Base-by-base conservation (phyloP, 2,797 vertebrate genomes). In the Triplophysa yarkandensis region DNA sequence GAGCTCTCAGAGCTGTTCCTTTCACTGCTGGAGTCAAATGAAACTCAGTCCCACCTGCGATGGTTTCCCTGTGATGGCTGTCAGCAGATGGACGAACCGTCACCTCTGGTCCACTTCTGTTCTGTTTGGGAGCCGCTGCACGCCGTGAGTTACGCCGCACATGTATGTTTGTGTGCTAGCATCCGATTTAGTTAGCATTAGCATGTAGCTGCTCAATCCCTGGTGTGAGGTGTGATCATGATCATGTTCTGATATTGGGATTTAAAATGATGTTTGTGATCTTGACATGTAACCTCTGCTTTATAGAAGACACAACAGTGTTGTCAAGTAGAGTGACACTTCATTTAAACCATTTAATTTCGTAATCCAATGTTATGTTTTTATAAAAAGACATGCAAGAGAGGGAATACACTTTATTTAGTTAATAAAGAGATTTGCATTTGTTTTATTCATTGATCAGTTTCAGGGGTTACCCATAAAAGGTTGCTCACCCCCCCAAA, bases 131-230 rank as follows among this genome's bases (percentile, higher is more conserved):
- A 60, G 48, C 46, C 21, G 55, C 57, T 19, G 39, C 6, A 63
- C 77, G n/a, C 34, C 28, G 73, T 75, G 55, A 75, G 73, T 68
- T 68, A 3, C 36, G 11, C 7, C 8, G 11, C 5, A 39, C 10
- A 17, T 66, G 54, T 66, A 58, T 28, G 30, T 54, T 50, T 44
- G 50, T 57, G 71, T 21, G 36, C 46, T 74, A 60, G 63, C 72
- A 46, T 36, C 19, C 73, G 64, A 57, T 61, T 39, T 28, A 30
- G 30, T 61, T 75, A 75, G 73, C 73, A 27, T 75, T 75, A 75
- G 73, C 73, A 60, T 48, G 41, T 68, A 75, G 54, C 52, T 14
- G 23, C 54, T 55, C 11, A 32, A 61, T 48, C 23, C 34, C 54
- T 39, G 11, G 11, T 39, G 36, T 39, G 43, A 48, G 30, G 7